Evolutionary conservation across 2,797 vertebrate species (phyloP).

Genomic region (Syngnathus acus): DNA sequence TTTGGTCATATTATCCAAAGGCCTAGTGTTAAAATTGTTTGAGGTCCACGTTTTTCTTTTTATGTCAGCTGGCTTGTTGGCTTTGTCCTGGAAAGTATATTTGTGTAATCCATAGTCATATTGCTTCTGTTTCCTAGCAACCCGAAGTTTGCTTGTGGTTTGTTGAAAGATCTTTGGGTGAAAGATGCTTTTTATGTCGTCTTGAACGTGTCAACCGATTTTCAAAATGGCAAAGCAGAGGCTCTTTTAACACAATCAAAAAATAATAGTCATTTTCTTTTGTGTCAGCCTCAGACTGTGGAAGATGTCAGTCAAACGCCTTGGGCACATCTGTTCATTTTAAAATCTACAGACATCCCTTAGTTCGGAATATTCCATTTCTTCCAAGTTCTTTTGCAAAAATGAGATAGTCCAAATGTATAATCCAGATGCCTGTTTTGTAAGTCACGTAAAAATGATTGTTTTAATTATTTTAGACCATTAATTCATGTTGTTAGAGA

Average conservation of each 20-base stretch:
- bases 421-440: too few species aligned
- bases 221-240: neutral
- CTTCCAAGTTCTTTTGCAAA: too few species aligned
- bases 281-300: too few species aligned
- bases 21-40: neutral
- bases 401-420: too few species aligned
- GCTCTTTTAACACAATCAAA: neutral
- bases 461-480: too few species aligned
- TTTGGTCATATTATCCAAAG: neutral
- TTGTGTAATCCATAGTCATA: too few species aligned
- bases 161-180: neutral
- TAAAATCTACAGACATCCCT: too few species aligned
- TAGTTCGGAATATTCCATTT: too few species aligned
- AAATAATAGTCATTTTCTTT: neutral
- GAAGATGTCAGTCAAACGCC: too few species aligned
- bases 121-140: constrained; percentile 2
- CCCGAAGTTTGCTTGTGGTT: neutral
- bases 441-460: too few species aligned
- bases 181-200: neutral
- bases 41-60: neutral
- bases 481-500: too few species aligned
- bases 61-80: neutral
- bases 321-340: too few species aligned
- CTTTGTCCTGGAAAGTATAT: neutral
- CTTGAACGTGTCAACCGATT: neutral